phyloP scores from a whole-genome alignment of 2,888 invertebrate species.

The Mythimna loreyi region DNA sequence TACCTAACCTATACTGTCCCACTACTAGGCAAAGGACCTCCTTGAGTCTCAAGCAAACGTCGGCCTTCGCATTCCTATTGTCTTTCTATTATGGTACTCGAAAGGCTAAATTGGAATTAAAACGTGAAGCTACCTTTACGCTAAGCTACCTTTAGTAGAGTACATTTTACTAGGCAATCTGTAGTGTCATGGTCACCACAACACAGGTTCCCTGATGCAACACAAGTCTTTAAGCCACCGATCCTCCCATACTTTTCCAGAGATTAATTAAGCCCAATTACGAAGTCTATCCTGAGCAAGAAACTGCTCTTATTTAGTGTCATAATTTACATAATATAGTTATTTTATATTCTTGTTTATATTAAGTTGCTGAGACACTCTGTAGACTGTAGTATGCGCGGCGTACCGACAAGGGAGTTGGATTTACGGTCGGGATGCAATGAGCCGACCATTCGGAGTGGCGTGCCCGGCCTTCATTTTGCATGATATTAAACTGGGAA shows the following conservation, averaged over 20 bases:
- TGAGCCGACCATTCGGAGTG: constrained; percentile 79
- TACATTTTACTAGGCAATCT: no score
- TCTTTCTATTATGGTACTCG: no score
- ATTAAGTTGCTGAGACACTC: constrained; percentile 32
- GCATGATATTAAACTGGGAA: constrained; percentile 85
- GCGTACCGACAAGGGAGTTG: constrained; percentile 65
- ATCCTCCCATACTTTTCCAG: background rate
- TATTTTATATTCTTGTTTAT: constrained; percentile 16
- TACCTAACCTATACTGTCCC: no score
- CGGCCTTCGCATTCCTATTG: no score
- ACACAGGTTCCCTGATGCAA: background rate
- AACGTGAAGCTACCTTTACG: no score
- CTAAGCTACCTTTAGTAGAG: no score
- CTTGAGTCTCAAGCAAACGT: no score
- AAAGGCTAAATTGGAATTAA: no score
- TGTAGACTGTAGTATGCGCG: constrained; percentile 45
- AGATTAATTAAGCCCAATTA: no score
- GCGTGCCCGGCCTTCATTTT: constrained; percentile 80
- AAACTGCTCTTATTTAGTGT: background rate
- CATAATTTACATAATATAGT: background rate
- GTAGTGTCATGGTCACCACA: background rate
- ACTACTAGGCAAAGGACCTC: no score
- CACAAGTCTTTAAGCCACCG: background rate
- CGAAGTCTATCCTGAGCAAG: no score
- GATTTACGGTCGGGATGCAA: constrained; percentile 80